Evolutionary conservation across 2,888 invertebrate genomes (phyloP).

Genomic region (Antheraea assamensis): DNA sequence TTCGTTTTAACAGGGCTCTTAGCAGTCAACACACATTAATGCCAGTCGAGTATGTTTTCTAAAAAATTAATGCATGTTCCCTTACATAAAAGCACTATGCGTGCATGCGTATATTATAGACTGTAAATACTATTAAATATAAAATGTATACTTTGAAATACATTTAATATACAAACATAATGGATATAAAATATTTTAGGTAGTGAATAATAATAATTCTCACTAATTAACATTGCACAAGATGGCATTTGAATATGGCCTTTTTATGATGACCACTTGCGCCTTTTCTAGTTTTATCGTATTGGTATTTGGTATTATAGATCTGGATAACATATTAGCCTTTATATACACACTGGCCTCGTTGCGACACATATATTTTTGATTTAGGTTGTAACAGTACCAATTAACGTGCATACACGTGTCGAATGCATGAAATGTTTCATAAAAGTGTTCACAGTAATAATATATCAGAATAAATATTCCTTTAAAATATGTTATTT

Average conservation of each 20-base stretch:
- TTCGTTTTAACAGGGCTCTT: conserved; percentile 82
- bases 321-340: neutral
- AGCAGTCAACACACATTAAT: conserved; percentile 83
- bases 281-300: neutral
- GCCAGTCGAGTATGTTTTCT: conserved; percentile 82
- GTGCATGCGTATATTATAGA: conserved; percentile 75
- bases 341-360: conserved; percentile 12
- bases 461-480: conserved; percentile 35
- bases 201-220: conserved; percentile 44
- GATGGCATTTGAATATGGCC: conserved; percentile 11
- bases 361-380: neutral
- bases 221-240: conserved; percentile 43
- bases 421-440: conserved; percentile 67
- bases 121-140: conserved; percentile 60
- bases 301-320: neutral
- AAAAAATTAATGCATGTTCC: conserved; percentile 78
- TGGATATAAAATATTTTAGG: conserved; percentile 37
- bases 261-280: conserved; percentile 6
- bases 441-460: conserved; percentile 56
- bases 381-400: conserved; percentile 5
- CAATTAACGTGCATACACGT: conserved; percentile 40
- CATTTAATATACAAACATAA: conserved; percentile 58
- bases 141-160: conserved; percentile 59
- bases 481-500: conserved; percentile 2
- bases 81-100: conserved; percentile 71